Evolutionary conservation across 92 coral and sea anemone species (phyloP), one percentile per base, ranked within the genome.

Genomic region (Epizoanthus scotinus): DNA sequence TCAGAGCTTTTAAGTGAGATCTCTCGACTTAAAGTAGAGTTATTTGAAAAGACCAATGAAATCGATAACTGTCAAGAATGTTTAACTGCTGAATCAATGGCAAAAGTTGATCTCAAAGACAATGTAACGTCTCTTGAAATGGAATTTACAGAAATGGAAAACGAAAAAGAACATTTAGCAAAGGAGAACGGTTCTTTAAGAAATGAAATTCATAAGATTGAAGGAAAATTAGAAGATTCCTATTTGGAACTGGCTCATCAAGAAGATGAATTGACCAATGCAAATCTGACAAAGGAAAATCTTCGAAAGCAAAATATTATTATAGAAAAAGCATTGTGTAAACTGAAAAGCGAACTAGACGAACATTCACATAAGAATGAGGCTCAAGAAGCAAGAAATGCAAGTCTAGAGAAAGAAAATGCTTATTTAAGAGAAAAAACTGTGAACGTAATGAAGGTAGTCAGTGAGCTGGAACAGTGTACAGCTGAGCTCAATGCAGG

Each of bases 1-100:
- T 38, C 81, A 22, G 52, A 59, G 38, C 81, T 75, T 38, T 55
- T 75, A 19, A 56, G 40, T 21, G 67, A 75, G 10, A 60, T 75
- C 21, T 53, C 56, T 15, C 67, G 54, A 13, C 63, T 75, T 36
- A 75, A 59, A 60, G 56, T 13, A 15, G 81, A 59, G 50, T 22
- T 75, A 21, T 22, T 31, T 59, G 56, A 75, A 75, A 59, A 75
- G 53, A 14, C 21, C 6, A 27, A 20, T 3, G 55, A 31, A 17
- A 57, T 58, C 58, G 68, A 57, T 59, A 38, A 38, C 22, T 75
- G 50, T 17, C 53, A 68, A 42, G 38, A 52, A 44, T 38, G 73
- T 68, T 26, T 55, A 21, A 54, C 68, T 20, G 17, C 27, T 20
- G 81, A 58, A 75, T 57, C 68, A 38, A 59, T 21, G 53, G 81